Conservation (phyloP, 2,888 invertebrate genomes). For the Barypeithes pellucidus region DNA sequence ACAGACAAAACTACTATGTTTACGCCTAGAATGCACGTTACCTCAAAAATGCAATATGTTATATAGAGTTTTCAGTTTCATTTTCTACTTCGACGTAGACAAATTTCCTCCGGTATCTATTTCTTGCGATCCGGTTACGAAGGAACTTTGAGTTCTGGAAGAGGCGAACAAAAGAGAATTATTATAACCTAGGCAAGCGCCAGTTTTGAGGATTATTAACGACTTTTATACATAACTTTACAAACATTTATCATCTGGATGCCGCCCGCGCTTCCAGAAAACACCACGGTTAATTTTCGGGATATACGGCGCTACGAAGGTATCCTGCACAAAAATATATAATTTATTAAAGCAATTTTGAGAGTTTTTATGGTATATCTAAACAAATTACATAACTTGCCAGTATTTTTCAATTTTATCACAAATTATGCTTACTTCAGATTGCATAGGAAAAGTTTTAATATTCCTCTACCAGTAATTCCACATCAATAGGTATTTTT, state of each 20-base stretch:
- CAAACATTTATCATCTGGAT: constrained; percentile 68
- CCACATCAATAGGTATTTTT: no score
- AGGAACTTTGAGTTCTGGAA: constrained; percentile 69
- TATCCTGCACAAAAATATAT: constrained; percentile 53
- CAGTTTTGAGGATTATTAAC: constrained; percentile 71
- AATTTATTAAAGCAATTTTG: constrained; percentile 48
- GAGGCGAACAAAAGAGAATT: constrained; percentile 66
- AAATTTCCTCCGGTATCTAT: constrained; percentile 68
- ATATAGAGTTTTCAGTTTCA: constrained; percentile 50
- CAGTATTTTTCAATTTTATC: neutral
- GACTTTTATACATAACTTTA: constrained; percentile 71
- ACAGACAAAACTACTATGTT: neutral
- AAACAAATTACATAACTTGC: constrained; percentile 26
- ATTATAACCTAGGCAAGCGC: constrained; percentile 69
- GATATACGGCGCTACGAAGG: constrained; percentile 42
- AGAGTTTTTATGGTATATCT: constrained; percentile 25
- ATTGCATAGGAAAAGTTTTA: neutral
- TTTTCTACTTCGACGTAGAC: constrained; percentile 60
- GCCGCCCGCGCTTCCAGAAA: constrained; percentile 52
- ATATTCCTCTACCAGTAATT: no score
- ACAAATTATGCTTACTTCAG: neutral
- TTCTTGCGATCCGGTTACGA: constrained; percentile 64
- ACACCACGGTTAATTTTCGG: constrained; percentile 53
- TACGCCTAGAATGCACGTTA: constrained; percentile 28
- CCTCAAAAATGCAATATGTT: constrained; percentile 45